Evolutionary conservation across 2,888 invertebrate genomes (phyloP).

Genomic region (Nephrotoma appendiculata): DNA sequence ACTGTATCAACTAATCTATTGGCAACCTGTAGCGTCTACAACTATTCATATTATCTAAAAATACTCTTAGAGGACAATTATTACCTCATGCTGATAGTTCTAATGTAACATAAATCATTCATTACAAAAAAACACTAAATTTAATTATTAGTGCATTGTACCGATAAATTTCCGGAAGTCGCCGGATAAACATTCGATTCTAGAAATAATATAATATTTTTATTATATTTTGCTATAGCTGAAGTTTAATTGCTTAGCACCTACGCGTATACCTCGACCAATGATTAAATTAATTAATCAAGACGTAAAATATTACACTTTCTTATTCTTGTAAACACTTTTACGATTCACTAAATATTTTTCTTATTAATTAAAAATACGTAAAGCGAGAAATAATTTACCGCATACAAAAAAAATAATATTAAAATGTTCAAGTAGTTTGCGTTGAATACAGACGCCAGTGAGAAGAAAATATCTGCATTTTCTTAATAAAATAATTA

Average conservation of each 20-base stretch:
- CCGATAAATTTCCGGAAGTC: too few relatives aligned
- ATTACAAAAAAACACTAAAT: too few relatives aligned
- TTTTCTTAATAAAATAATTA: neutral
- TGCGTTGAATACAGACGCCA: neutral
- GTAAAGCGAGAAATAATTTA: neutral
- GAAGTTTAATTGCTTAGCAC: neutral
- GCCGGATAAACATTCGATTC: too few relatives aligned
- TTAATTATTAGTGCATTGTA: too few relatives aligned
- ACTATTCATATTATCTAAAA: too few relatives aligned
- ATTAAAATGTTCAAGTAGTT: neutral
- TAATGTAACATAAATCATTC: too few relatives aligned
- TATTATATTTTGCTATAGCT: too few relatives aligned
- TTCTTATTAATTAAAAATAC: neutral
- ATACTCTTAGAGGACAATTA: too few relatives aligned
- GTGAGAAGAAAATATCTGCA: neutral
- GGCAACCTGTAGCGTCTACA: too few relatives aligned
- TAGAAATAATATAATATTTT: too few relatives aligned
- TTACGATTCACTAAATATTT: neutral
- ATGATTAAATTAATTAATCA: neutral
- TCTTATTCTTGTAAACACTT: neutral
- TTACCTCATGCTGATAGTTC: too few relatives aligned
- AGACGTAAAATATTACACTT: neutral
- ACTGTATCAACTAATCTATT: too few relatives aligned
- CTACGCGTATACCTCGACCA: neutral
- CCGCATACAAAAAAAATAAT: neutral